Percentiles rank a stretch among this genome's conserved stretches.
These are phyloP conservation scores for Tetragonula carbonaria DNA, from an alignment of 2,888 invertebrate species.

Conservation along the genomic window DNA sequence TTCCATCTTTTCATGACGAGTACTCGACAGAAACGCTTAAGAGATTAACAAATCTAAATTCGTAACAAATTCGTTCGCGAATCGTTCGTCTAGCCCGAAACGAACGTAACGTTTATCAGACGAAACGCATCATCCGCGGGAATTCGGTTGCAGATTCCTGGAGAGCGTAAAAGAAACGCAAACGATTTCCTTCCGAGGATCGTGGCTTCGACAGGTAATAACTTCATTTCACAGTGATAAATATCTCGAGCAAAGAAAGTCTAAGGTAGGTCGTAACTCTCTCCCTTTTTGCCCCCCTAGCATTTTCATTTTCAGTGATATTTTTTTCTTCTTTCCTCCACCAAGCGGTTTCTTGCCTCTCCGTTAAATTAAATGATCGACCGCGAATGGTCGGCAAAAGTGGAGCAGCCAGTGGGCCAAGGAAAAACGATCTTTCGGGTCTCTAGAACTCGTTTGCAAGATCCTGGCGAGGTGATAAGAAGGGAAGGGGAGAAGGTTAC, in stretches of 20 bases:
- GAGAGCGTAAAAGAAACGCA: slow-evolving; percentile 46
- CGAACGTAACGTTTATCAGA: neutral
- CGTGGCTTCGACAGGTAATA: slow-evolving; percentile 46
- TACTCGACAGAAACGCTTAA: no score
- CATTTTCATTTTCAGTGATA: neutral
- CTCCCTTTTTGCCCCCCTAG: no score
- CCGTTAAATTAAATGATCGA: slow-evolving; percentile 62
- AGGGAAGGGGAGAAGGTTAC: slow-evolving; percentile 16
- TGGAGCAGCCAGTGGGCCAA: slow-evolving; percentile 55
- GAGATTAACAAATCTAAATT: no score
- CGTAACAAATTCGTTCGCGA: neutral
- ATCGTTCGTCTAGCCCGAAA: neutral
- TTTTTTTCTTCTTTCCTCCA: slow-evolving; percentile 5
- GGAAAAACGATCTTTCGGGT: slow-evolving; percentile 46
- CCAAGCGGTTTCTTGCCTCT: slow-evolving; percentile 55
- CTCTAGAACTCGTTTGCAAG: slow-evolving; percentile 23
- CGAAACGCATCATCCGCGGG: neutral
- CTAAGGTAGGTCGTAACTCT: slow-evolving; percentile 12
- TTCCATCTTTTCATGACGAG: no score
- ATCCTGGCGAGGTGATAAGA: slow-evolving; percentile 34
- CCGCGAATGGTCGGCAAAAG: slow-evolving; percentile 47
- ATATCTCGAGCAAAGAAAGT: slow-evolving; percentile 49
- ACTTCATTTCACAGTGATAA: slow-evolving; percentile 62
- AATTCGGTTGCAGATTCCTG: slow-evolving; percentile 49
- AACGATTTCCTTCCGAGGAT: slow-evolving; percentile 60